A percentile compares a stretch with the other conserved stretches of the same genome.
These are phyloP conservation scores for Channa striata DNA, from an alignment of 2,797 vertebrate genomes.

Conservation along the genomic window DNA sequence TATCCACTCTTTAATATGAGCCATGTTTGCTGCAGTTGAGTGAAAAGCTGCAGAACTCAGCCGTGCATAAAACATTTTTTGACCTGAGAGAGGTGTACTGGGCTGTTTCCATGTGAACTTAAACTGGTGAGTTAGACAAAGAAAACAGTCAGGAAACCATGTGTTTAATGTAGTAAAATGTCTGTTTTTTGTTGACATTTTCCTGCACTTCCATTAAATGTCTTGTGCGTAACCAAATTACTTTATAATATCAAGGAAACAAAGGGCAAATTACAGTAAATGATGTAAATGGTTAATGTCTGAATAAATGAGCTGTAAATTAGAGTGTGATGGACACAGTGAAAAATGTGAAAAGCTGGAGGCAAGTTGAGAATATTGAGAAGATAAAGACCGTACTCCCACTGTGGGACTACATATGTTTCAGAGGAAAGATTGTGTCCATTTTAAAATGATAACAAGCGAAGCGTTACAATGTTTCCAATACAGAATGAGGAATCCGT, in stretches of 20 bases:
- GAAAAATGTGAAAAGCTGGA: neutral
- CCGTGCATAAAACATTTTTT: neutral
- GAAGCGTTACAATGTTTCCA: neutral
- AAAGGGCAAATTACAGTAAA: constrained; percentile 16
- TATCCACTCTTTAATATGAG: constrained; percentile 6
- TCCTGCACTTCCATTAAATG: constrained; percentile 21
- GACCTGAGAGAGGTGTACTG: constrained; percentile 17
- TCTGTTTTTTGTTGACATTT: constrained; percentile 36
- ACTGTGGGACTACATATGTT: neutral
- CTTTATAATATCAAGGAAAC: constrained; percentile 31
- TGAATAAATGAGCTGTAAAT: constrained; percentile 36
- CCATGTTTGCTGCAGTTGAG: constrained; percentile 2
- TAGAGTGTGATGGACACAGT: neutral
- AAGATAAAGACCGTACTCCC: neutral
- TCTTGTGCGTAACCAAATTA: constrained; percentile 16
- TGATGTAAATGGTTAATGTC: constrained; percentile 2
- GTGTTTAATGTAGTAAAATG: constrained; percentile 18
- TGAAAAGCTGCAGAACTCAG: neutral
- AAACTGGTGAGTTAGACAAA: constrained; percentile 8
- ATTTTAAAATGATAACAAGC: neutral
- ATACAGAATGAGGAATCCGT: neutral
- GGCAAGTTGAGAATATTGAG: neutral
- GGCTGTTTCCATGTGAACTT: constrained; percentile 1
- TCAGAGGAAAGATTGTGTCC: neutral
- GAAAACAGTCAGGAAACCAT: constrained; percentile 4